Percentiles rank a stretch among this genome's conserved stretches.
These are phyloP conservation scores for Epinotia demarniana DNA, from an alignment of 2,888 invertebrate species.

Conservation along the genomic window DNA sequence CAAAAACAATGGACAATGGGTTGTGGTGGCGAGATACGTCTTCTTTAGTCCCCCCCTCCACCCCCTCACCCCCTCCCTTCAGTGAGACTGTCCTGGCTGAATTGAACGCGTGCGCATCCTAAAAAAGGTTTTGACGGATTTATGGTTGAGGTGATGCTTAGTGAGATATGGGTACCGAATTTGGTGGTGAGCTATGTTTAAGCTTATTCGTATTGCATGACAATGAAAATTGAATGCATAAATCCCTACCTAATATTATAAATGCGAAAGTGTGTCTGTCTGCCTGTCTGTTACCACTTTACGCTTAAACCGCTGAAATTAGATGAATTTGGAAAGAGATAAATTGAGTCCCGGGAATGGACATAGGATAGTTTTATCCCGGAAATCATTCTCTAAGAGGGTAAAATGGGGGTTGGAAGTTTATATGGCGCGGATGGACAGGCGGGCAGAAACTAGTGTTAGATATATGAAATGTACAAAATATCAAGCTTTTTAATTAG, in stretches of 20 bases:
- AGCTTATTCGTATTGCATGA: not conserved
- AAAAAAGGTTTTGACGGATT: slow-evolving; percentile 43
- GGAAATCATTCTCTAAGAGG: no score
- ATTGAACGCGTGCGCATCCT: slow-evolving; percentile 61
- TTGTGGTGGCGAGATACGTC: slow-evolving; percentile 81
- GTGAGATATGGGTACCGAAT: slow-evolving; percentile 27
- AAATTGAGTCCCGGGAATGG: no score
- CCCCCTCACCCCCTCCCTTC: slow-evolving; percentile 66
- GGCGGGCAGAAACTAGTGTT: no score
- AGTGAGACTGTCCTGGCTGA: slow-evolving; percentile 50
- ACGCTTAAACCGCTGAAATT: no score
- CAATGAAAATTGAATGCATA: not conserved
- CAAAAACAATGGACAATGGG: slow-evolving; percentile 85
- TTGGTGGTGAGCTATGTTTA: slow-evolving; percentile 11
- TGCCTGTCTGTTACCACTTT: no score
- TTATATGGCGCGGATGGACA: no score
- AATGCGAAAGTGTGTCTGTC: no score
- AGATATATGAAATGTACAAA: not conserved
- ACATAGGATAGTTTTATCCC: no score
- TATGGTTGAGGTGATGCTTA: slow-evolving; percentile 30
- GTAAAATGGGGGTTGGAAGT: no score
- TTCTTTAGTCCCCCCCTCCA: slow-evolving; percentile 73
- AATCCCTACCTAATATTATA: no score
- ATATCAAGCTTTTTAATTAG: no score
- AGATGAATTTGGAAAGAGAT: no score